Percentiles rank a stretch among this genome's conserved stretches.
Evolutionary conservation across 2,888 invertebrate genomes (phyloP).

Genomic region (Pandemis heparana): DNA sequence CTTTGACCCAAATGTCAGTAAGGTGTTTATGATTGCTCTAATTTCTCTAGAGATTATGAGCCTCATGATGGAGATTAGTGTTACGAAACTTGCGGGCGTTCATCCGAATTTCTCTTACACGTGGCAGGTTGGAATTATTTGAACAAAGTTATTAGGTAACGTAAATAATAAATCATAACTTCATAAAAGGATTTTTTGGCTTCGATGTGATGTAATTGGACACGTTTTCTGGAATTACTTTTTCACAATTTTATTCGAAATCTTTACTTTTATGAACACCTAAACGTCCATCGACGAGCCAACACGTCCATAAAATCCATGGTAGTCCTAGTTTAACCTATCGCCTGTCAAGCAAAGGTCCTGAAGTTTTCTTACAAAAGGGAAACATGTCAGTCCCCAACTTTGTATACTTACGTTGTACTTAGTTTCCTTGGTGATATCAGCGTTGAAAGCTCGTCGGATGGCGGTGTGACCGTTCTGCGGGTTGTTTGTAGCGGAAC

Average conservation of each 20-base stretch:
- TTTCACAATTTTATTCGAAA: not conserved
- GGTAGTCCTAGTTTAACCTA: no score
- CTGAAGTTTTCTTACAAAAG: no score
- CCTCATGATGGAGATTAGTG: constrained; percentile 20
- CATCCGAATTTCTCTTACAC: constrained; percentile 4
- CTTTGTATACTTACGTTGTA: constrained; percentile 71
- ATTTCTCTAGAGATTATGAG: constrained; percentile 30
- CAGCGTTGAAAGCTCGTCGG: constrained; percentile 78
- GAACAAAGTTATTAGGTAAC: constrained; percentile 1
- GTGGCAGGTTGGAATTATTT: not conserved
- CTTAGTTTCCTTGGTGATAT: constrained; percentile 76
- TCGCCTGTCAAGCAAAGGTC: no score
- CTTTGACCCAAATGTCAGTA: constrained; percentile 17
- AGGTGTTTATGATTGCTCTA: constrained; percentile 24
- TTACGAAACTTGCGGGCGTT: constrained; percentile 8
- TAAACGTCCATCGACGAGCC: no score
- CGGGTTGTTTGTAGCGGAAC: constrained; percentile 64
- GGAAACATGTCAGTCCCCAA: not conserved
- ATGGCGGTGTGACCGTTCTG: constrained; percentile 72
- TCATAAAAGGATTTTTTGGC: constrained; percentile 1
- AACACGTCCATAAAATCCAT: no score
- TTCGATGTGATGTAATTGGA: not conserved
- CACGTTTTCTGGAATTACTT: constrained; percentile 8
- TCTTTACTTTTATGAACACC: no score
- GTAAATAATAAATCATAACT: not conserved